Evolutionary conservation across 2,113 vertebrate species (phyloP), one percentile per base, ranked within the genome.

Genomic region (Austrofundulus limnaeus): DNA sequence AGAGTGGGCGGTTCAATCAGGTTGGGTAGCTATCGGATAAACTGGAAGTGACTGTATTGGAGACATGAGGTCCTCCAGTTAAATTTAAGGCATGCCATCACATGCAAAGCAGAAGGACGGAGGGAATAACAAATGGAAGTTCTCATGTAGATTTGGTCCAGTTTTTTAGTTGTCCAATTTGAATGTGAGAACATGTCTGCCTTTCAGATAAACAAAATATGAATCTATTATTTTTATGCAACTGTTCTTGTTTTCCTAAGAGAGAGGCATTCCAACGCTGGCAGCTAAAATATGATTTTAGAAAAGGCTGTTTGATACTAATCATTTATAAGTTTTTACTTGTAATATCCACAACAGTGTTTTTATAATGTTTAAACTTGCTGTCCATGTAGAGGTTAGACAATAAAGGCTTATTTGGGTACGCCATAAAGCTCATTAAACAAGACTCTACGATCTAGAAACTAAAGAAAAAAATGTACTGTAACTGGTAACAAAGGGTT

Each of bases 1-100:
- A 3, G 83, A 66, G 84, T 89, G 85, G 88, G 82, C 39, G 85
- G 77, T 67, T 81, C 74, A 74, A 80, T 83, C 77, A 74, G 62
- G 70, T 77, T 84, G 72, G 57, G 74, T 80, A 48, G 72, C 78
- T 63, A 70, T 75, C 67, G 62, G 65, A 84, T 61, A 85, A 66
- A 60, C 45, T 47, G 72, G 72, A 70, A 77, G 71, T 71, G 76
- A 76, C 69, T 82, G 68, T 66, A 67, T 61, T 52, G 76, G 63
- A 79, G 64, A 67, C 67, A 10, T 56, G 66, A 70, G 72, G 70
- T 79, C 74, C 58, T 56, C n/a, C 53, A 61, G 64, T 78, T 72
- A 57, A 68, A 79, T 76, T 55, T 8, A 10, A 77, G 76, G 70
- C 49, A 13, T 24, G 37, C 43, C 50, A 57, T n/a, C 54, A 63